Percentiles rank a stretch among this genome's conserved stretches.
Evolutionary conservation across 1,140 invertebrate species (phyloP).

Genomic region (Sitobion miscanthi): DNA sequence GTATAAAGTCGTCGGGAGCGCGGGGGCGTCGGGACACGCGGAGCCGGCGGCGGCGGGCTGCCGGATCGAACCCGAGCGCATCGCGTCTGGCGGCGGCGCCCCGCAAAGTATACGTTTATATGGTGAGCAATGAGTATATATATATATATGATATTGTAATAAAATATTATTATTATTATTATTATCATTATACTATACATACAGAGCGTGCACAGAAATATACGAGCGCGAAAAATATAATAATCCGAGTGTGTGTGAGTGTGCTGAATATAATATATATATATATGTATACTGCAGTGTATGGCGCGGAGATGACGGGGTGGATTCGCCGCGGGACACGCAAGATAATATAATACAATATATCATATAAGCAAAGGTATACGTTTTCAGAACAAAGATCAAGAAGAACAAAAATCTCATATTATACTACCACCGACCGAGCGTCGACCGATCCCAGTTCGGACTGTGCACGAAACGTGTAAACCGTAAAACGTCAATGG

Average conservation of each 20-base stretch:
- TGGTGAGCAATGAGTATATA: neutral
- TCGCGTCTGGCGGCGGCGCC: slow-evolving; percentile 48
- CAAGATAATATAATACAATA: neutral
- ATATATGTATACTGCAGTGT: neutral
- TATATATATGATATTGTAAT: neutral
- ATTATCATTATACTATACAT: neutral
- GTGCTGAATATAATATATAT: neutral
- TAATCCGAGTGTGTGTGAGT: neutral
- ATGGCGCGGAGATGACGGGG: neutral
- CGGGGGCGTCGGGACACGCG: neutral
- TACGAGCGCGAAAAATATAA: neutral
- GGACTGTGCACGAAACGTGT: neutral
- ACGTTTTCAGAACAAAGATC: neutral
- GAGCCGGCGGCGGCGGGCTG: neutral
- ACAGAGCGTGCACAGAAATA: neutral
- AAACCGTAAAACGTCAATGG: slow-evolving; percentile 8
- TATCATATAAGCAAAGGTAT: neutral
- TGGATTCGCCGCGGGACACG: neutral
- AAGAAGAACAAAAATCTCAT: neutral
- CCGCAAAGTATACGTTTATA: slow-evolving; percentile 17
- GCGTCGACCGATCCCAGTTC: neutral
- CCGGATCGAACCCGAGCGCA: slow-evolving; percentile 27
- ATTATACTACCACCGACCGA: neutral
- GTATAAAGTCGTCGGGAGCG: neutral
- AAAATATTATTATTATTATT: slow-evolving; percentile 13